Conservation (phyloP, 2,888 invertebrate species). For the Macropis europaea region DNA sequence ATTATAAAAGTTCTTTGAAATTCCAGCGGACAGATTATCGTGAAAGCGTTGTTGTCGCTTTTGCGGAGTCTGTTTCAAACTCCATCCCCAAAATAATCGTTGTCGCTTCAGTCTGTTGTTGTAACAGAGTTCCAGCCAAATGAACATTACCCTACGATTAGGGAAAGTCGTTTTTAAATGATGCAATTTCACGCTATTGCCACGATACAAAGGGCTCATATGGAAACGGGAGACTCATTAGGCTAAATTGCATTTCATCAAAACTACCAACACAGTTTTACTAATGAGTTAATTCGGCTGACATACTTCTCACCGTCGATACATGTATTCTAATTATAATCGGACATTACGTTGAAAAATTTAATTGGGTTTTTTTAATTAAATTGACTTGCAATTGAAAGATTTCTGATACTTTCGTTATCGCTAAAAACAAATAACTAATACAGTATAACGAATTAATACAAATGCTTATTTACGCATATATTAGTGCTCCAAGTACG, state of each 20-base stretch:
- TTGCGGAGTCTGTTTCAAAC: neutral
- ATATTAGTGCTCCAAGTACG: too few species aligned
- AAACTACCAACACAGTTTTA: conserved; percentile 25
- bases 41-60: neutral
- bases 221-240: conserved; percentile 30
- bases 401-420: neutral
- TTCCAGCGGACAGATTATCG: neutral
- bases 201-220: neutral
- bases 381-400: neutral
- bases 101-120: conserved; percentile 9
- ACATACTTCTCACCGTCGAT: neutral
- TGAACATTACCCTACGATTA: conserved; percentile 30
- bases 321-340: neutral
- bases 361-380: neutral
- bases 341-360: neutral
- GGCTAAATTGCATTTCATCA: conserved; percentile 29
- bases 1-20: too few species aligned
- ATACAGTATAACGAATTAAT: too few species aligned
- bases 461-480: too few species aligned
- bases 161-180: conserved; percentile 15
- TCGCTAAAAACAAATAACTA: too few species aligned
- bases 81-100: neutral
- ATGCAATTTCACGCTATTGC: conserved; percentile 15
- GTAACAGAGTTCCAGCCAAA: conserved; percentile 19
- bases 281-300: conserved; percentile 17